A percentile compares a stretch with the other conserved stretches of the same genome.
Conservation (phyloP, 2,888 invertebrate genomes). For the Colletes collaris region DNA sequence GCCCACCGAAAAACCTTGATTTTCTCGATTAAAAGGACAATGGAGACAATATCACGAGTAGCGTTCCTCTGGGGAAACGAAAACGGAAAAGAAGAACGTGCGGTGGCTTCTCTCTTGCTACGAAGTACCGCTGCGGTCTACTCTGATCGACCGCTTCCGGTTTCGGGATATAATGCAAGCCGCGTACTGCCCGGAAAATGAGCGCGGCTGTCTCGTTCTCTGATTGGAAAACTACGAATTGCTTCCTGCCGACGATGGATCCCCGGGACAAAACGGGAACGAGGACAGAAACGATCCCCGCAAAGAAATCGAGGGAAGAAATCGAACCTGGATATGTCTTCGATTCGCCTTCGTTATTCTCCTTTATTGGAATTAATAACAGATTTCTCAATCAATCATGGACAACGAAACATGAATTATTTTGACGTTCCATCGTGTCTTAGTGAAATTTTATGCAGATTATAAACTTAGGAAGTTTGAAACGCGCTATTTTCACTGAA, state of each 20-base stretch:
- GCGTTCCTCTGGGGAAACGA: conserved; percentile 53
- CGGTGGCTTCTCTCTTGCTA: conserved; percentile 27
- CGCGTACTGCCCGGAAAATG: conserved; percentile 77
- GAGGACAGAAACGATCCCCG: conserved; percentile 30
- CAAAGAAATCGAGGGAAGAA: conserved; percentile 49
- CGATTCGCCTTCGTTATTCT: conserved; percentile 42
- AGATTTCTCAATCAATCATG: conserved; percentile 26
- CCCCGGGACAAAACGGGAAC: conserved; percentile 52
- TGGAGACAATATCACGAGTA: conserved; percentile 68
- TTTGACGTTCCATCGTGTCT: too few species aligned
- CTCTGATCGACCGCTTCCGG: conserved; percentile 74
- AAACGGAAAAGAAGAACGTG: conserved; percentile 52
- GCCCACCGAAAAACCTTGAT: conserved; percentile 62
- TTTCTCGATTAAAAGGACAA: conserved; percentile 73
- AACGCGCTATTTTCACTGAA: too few species aligned
- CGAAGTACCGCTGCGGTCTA: conserved; percentile 39
- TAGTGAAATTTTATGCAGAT: too few species aligned
- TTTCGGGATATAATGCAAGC: conserved; percentile 76
- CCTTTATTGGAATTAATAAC: conserved; percentile 5
- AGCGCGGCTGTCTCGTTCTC: conserved; percentile 73
- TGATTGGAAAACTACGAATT: conserved; percentile 80
- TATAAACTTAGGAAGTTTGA: too few species aligned
- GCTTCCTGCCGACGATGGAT: conserved; percentile 76
- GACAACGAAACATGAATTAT: background rate
- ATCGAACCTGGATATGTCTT: conserved; percentile 38